These are phyloP conservation scores for Octomys mimax DNA, from an alignment of 2,797 vertebrate genomes.

Conservation along the genomic window DNA sequence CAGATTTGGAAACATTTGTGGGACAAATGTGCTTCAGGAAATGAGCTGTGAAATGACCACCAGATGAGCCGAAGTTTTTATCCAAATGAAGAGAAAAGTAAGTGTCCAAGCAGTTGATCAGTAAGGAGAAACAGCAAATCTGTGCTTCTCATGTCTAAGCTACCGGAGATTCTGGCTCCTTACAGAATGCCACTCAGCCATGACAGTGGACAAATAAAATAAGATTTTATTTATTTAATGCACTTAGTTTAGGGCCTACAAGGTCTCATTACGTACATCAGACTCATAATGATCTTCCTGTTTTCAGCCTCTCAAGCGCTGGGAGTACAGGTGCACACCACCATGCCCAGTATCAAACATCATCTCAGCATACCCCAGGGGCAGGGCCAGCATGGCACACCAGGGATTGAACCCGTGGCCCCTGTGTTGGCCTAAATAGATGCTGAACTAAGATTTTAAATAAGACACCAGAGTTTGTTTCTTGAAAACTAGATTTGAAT, in stretches of 20 bases:
- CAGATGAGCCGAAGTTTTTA: background rate
- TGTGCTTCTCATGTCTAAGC: background rate
- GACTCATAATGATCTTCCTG: too few relatives aligned
- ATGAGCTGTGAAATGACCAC: background rate
- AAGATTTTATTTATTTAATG: background rate
- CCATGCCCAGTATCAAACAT: too few relatives aligned
- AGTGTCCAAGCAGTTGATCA: background rate
- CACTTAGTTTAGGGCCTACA: too few relatives aligned
- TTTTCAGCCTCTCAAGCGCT: too few relatives aligned
- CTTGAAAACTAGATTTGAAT: background rate
- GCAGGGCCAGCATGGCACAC: too few relatives aligned
- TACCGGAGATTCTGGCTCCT: background rate
- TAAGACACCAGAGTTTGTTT: background rate
- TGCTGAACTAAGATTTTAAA: background rate
- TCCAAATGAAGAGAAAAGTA: background rate
- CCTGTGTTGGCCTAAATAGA: too few relatives aligned
- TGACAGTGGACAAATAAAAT: background rate
- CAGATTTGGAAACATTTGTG: background rate
- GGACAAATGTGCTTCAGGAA: background rate
- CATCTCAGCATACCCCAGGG: too few relatives aligned
- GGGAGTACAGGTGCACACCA: too few relatives aligned
- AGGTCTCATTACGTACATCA: too few relatives aligned
- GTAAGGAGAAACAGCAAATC: background rate
- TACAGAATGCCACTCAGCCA: background rate
- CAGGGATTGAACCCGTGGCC: too few relatives aligned